Percentiles rank a stretch among this genome's conserved stretches.
These are phyloP conservation scores for Theristicus caerulescens DNA, from an alignment of 2,113 vertebrate species.

Conservation along the genomic window DNA sequence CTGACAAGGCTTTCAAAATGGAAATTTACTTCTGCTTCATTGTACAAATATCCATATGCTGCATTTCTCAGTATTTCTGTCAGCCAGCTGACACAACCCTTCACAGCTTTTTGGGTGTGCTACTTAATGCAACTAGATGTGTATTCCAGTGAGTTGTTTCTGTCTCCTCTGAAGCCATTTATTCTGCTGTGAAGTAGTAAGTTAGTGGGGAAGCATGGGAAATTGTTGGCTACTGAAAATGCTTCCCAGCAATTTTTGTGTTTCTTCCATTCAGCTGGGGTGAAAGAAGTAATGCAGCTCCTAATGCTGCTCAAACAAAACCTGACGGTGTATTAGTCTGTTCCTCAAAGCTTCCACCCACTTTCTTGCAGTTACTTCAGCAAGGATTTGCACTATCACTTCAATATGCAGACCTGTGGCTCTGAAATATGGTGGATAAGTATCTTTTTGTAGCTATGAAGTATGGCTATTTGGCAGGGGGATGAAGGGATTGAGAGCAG, in stretches of 20 bases:
- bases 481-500: no score
- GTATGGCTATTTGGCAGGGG: not conserved
- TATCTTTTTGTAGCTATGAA: not conserved
- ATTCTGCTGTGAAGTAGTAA: not conserved
- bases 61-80: not conserved
- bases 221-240: not conserved
- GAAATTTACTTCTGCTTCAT: not conserved
- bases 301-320: not conserved
- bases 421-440: not conserved
- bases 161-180: not conserved
- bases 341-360: not conserved
- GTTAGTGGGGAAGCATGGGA: not conserved
- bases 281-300: not conserved
- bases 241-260: not conserved
- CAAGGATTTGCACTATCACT: not conserved
- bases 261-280: not conserved
- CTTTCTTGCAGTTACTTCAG: not conserved
- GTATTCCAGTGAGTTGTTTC: not conserved
- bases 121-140: not conserved
- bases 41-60: not conserved
- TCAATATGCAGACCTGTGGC: not conserved
- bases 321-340: not conserved
- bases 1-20: not conserved
- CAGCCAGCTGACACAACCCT: not conserved
- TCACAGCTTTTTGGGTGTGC: not conserved